Evolutionary conservation across 2,797 vertebrate genomes (phyloP), one percentile per base, ranked within the genome.

Genomic region (Fratercula arctica): DNA sequence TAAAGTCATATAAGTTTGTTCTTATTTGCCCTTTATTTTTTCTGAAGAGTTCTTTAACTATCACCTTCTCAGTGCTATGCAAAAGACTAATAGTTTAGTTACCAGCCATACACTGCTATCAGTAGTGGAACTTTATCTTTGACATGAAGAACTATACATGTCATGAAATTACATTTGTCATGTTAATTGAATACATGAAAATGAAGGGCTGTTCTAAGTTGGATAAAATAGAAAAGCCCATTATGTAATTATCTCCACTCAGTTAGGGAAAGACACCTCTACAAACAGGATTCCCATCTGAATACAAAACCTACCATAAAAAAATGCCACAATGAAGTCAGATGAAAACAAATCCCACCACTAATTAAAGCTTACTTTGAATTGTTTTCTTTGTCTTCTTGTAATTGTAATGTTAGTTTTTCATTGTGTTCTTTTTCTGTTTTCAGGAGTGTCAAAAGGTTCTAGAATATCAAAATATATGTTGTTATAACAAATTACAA

Each of bases 371-470:
- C 99, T 98, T 95, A 99, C 99, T 99, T 99, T 74, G 98, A 99
- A 92, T 97, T 98, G 92, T 97, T 99, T 95, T 99, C 99, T 97
- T 98, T 98, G 94, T 99, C 99, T 97, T 99, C 98, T 96, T 98
- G 98, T 80, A 99, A 97, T 89, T 99, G 98, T 26, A 98, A 98
- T 60, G 98, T 97, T 96, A 99, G 97, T 89, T 97, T 98, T 93
- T 95, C 98, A 43, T 98, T 98, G 76, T 97, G 98, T 66, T 99
- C 98, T 94, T 98, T 98, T 96, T 99, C 99, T 73, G 96, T 88
- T 97, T 99, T 98, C 94, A 99, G 96, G 89, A 98, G 98, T 75
- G 97, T 97, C 90, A 98, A 95, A 94, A 99, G 77, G 93, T 98
- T 98, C 99, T 99, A 95, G 75, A 97, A 96, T 78, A 96, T 60